These are phyloP conservation scores for Rhadinocentrus ornatus DNA, from an alignment of 2,797 vertebrate genomes.

Conservation along the genomic window DNA sequence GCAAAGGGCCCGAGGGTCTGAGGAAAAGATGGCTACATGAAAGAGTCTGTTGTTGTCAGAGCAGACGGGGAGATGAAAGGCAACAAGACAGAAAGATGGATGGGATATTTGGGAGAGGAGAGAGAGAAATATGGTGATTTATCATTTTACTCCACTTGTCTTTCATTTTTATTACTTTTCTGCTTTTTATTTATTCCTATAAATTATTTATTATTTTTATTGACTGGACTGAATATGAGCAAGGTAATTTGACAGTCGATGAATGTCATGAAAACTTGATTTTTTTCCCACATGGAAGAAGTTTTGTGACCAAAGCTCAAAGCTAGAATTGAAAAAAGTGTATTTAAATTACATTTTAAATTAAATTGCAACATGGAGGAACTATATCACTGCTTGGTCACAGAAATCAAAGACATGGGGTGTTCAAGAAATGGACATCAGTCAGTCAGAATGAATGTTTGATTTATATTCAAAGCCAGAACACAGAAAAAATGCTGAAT, in stretches of 20 bases:
- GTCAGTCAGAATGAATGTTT: background rate
- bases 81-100: constrained; percentile 71
- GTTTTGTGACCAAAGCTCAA: background rate
- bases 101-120: constrained; percentile 62
- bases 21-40: constrained; percentile 79
- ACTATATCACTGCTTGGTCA: background rate
- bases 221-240: background rate
- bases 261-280: background rate
- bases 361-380: background rate
- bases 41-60: constrained; percentile 80
- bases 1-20: constrained; percentile 69
- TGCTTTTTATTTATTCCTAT: background rate
- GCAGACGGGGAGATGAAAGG: constrained; percentile 79
- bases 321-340: background rate
- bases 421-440: background rate
- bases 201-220: background rate
- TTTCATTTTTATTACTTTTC: constrained; percentile 19
- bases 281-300: background rate
- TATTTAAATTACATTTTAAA: background rate
- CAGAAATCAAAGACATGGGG: background rate
- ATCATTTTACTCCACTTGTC: constrained; percentile 32
- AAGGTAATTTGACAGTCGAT: background rate
- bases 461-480: background rate
- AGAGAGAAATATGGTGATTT: constrained; percentile 61
- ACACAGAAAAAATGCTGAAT: background rate